phyloP scores from a whole-genome alignment of 2,888 invertebrate species.

The Meghimatium bilineatum region DNA sequence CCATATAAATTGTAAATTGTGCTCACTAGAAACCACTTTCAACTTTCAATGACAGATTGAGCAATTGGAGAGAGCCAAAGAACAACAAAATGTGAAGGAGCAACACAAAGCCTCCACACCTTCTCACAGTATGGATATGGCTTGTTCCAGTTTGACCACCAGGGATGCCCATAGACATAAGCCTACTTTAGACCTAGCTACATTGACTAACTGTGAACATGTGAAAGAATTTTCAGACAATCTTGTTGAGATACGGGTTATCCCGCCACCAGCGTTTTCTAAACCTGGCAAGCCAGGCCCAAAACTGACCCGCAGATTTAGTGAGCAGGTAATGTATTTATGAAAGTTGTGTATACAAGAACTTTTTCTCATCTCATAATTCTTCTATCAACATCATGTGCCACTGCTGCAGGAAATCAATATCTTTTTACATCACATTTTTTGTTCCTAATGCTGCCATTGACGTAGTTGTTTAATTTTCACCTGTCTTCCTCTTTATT shows the following conservation, averaged over 20 bases:
- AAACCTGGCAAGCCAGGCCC: conserved; percentile 42
- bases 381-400: too few relatives aligned
- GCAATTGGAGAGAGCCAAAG: conserved; percentile 81
- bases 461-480: too few relatives aligned
- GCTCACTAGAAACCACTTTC: too few relatives aligned
- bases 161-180: background rate
- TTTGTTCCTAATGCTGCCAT: too few relatives aligned
- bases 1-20: too few relatives aligned
- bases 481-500: too few relatives aligned
- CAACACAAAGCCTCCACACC: conserved; percentile 17
- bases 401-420: too few relatives aligned
- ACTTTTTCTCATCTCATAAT: too few relatives aligned
- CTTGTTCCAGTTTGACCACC: background rate
- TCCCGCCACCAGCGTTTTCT: conserved; percentile 33
- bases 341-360: too few relatives aligned
- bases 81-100: conserved; percentile 30
- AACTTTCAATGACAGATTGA: conserved; percentile 79
- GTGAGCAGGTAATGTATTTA: conserved; percentile 52
- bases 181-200: background rate
- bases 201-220: background rate
- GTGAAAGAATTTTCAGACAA: conserved; percentile 37
- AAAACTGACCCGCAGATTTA: conserved; percentile 55
- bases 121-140: conserved; percentile 22
- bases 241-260: background rate
- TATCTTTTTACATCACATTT: too few relatives aligned